Percentiles rank a stretch among this genome's conserved stretches.
Conservation (phyloP, 2,113 vertebrate genomes). For the Gasterosteus aculeatus region DNA sequence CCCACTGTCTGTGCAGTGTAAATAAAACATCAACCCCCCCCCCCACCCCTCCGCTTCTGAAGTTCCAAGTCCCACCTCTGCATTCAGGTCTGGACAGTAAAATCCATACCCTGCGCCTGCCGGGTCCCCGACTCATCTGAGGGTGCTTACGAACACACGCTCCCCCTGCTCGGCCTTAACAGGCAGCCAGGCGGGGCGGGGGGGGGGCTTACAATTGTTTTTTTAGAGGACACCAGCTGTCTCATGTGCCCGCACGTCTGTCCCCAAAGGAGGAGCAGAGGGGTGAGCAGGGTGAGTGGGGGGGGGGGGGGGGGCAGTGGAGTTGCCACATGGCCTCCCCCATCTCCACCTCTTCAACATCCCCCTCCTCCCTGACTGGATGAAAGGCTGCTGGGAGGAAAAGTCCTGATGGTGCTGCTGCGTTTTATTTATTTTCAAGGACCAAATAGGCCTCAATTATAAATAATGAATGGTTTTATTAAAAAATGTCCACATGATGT, state of each 20-base stretch:
- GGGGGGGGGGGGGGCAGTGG: background rate
- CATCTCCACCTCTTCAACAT: background rate
- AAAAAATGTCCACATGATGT: background rate
- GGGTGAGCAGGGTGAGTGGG: background rate
- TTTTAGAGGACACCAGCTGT: slow-evolving; percentile 74
- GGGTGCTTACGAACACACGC: slow-evolving; percentile 52
- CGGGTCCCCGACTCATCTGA: slow-evolving; percentile 39
- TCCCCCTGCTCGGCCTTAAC: background rate
- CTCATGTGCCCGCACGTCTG: slow-evolving; percentile 37
- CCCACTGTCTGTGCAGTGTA: background rate
- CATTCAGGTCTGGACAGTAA: background rate
- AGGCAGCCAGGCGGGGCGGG: slow-evolving; percentile 35
- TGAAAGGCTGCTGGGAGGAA: slow-evolving; percentile 31
- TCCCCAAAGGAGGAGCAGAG: slow-evolving; percentile 50
- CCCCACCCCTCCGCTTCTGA: slow-evolving; percentile 25
- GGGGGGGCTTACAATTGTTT: slow-evolving; percentile 63
- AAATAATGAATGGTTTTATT: background rate
- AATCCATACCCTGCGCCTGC: slow-evolving; percentile 27
- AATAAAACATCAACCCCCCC: slow-evolving; percentile 52
- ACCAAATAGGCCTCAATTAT: background rate
- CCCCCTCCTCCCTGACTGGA: slow-evolving; percentile 20
- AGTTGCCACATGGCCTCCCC: slow-evolving; percentile 33
- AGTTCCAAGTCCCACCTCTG: slow-evolving; percentile 36
- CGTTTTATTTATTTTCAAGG: background rate
- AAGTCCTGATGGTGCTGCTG: background rate